These are phyloP conservation scores for Cerastoderma edule DNA, from an alignment of 2,888 invertebrate genomes.

Conservation along the genomic window DNA sequence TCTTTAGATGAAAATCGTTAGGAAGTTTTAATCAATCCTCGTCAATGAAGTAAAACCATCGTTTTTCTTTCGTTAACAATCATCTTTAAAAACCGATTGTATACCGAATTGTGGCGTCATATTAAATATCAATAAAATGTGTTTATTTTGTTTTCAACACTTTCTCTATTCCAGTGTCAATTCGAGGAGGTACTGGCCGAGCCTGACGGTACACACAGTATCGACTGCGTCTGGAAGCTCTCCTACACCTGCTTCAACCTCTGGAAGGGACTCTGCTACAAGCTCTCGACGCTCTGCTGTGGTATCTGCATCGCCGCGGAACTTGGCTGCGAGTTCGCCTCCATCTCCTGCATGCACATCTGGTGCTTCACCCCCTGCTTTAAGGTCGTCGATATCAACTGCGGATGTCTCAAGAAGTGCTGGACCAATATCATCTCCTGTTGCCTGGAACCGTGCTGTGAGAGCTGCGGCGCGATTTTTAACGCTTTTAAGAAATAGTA, in stretches of 20 bases:
- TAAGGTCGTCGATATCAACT: conserved; percentile 84
- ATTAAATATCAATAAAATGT: no score
- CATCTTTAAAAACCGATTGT: no score
- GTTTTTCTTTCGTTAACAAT: no score
- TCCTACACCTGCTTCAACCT: conserved; percentile 87
- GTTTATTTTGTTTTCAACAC: no score
- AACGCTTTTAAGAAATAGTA: conserved; percentile 57
- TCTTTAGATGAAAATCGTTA: no score
- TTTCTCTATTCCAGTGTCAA: conserved; percentile 56
- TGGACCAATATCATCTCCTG: conserved; percentile 43
- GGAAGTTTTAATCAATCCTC: no score
- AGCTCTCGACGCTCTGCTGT: conserved; percentile 87
- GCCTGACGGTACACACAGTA: conserved; percentile 69
- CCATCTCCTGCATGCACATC: conserved; percentile 85
- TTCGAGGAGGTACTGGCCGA: conserved; percentile 74
- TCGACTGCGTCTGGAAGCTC: conserved; percentile 89
- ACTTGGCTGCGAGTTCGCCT: conserved; percentile 83
- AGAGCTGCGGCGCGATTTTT: conserved; percentile 60
- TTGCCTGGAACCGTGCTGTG: conserved; percentile 66
- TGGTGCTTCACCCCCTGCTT: conserved; percentile 70
- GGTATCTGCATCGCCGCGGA: conserved; percentile 89
- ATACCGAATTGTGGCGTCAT: no score
- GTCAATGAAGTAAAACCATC: no score
- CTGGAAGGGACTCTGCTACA: conserved; percentile 89
- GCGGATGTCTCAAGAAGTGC: conserved; percentile 53